phyloP scores from a whole-genome alignment of 2,797 vertebrate species.

The Dryobates pubescens region DNA sequence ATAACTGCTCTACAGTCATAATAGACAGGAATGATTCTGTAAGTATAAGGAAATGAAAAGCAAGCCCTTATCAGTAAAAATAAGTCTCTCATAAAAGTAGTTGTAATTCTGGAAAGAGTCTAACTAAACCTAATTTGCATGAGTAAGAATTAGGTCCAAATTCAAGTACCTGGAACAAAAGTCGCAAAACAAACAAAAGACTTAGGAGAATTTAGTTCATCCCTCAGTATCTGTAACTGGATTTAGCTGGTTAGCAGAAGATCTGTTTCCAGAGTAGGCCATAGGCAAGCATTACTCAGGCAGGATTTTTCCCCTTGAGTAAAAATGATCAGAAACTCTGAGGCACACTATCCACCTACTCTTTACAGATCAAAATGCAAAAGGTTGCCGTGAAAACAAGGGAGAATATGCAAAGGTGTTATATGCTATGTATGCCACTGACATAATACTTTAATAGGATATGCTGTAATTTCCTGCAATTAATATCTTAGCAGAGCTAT shows the following conservation, averaged over 20 bases:
- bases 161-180: neutral
- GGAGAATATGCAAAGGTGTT: constrained; percentile 75
- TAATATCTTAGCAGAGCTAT: constrained; percentile 77
- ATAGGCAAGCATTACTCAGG: neutral
- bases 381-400: constrained; percentile 64
- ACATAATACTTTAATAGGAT: constrained; percentile 80
- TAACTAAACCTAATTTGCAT: neutral
- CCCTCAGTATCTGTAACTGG: neutral
- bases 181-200: neutral
- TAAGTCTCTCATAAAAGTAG: neutral
- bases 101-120: neutral
- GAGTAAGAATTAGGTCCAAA: neutral
- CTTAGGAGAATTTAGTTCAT: neutral
- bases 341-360: constrained; percentile 49
- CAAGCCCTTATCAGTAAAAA: neutral
- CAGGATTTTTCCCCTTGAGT: constrained; percentile 21
- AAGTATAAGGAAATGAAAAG: neutral
- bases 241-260: neutral
- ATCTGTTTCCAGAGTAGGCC: neutral
- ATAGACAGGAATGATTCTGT: neutral
- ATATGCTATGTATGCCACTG: constrained; percentile 69
- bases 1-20: neutral
- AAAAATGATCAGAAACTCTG: constrained; percentile 53
- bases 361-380: constrained; percentile 67
- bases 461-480: constrained; percentile 84